Conservation (phyloP, 1,140 invertebrate genomes). For the Sycobia sp. region DNA sequence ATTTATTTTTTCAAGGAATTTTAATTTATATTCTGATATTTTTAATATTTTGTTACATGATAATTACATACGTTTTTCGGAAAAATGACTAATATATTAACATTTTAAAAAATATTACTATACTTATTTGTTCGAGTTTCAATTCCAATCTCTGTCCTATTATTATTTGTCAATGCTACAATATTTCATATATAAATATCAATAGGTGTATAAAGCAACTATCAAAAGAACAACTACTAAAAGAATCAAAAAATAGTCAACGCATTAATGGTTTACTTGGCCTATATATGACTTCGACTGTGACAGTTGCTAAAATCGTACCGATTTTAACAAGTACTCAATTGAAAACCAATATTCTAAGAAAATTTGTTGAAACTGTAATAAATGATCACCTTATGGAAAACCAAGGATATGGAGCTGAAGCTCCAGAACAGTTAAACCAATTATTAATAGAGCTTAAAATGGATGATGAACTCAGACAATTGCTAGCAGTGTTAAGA, state of each 20-base stretch:
- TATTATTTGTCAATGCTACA: too few species aligned
- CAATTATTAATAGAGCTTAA: conserved; percentile 46
- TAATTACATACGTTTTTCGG: too few species aligned
- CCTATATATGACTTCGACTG: conserved; percentile 51
- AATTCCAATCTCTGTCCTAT: too few species aligned
- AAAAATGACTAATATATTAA: too few species aligned
- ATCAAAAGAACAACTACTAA: conserved; percentile 51
- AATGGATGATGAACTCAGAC: conserved; percentile 49
- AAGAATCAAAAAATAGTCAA: conserved; percentile 48
- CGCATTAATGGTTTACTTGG: conserved; percentile 53
- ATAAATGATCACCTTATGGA: conserved; percentile 51
- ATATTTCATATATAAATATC: background rate
- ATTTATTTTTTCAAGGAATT: too few species aligned
- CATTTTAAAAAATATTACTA: too few species aligned
- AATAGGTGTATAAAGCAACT: conserved; percentile 25
- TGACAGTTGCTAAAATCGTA: conserved; percentile 46
- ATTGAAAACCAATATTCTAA: conserved; percentile 53
- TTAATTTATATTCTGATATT: too few species aligned
- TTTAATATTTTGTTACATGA: too few species aligned
- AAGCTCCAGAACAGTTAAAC: conserved; percentile 43
- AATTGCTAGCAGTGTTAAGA: conserved; percentile 43
- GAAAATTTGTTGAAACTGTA: conserved; percentile 45
- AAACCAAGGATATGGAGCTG: conserved; percentile 46
- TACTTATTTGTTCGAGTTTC: too few species aligned
- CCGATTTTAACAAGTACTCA: conserved; percentile 52